Evolutionary conservation across 1,140 invertebrate species (phyloP).

Genomic region (Gonatopus flavifemur): DNA sequence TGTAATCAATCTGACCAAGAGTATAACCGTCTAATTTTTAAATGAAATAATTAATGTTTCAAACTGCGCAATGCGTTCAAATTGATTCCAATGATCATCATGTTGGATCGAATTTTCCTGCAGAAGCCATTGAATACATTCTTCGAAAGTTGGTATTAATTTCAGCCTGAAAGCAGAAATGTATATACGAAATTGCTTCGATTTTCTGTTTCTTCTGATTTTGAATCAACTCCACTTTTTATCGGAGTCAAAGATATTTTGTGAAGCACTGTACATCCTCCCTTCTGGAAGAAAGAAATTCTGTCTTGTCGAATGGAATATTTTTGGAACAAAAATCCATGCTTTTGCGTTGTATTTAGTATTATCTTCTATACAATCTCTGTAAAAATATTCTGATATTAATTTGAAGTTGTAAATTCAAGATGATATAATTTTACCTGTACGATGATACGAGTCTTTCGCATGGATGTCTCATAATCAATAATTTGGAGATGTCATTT

Average conservation of each 20-base stretch:
- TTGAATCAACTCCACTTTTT: slow-evolving; percentile 37
- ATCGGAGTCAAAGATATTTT: slow-evolving; percentile 41
- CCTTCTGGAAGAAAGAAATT: slow-evolving; percentile 42
- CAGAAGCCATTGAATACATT: slow-evolving; percentile 51
- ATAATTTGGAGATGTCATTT: slow-evolving; percentile 46
- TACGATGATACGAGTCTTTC: slow-evolving; percentile 59
- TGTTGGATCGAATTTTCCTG: slow-evolving; percentile 31
- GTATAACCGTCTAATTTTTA: slow-evolving; percentile 47
- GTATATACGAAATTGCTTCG: neutral
- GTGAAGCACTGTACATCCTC: slow-evolving; percentile 29
- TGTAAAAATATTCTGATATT: slow-evolving; percentile 20
- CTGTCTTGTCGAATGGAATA: slow-evolving; percentile 49
- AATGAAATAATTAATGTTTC: slow-evolving; percentile 43
- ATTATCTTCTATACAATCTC: slow-evolving; percentile 58
- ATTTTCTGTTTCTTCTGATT: neutral
- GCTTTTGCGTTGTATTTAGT: slow-evolving; percentile 48
- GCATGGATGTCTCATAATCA: slow-evolving; percentile 60
- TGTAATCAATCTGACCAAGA: slow-evolving; percentile 32
- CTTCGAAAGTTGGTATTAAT: slow-evolving; percentile 51
- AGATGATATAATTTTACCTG: slow-evolving; percentile 34
- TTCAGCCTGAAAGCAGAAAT: slow-evolving; percentile 38
- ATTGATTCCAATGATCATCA: slow-evolving; percentile 53
- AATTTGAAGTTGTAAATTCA: neutral
- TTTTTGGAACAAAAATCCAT: slow-evolving; percentile 49
- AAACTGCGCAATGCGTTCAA: slow-evolving; percentile 48